Evolutionary conservation across 1,140 invertebrate species (phyloP).

Genomic region (Trigoniulus corallinus): DNA sequence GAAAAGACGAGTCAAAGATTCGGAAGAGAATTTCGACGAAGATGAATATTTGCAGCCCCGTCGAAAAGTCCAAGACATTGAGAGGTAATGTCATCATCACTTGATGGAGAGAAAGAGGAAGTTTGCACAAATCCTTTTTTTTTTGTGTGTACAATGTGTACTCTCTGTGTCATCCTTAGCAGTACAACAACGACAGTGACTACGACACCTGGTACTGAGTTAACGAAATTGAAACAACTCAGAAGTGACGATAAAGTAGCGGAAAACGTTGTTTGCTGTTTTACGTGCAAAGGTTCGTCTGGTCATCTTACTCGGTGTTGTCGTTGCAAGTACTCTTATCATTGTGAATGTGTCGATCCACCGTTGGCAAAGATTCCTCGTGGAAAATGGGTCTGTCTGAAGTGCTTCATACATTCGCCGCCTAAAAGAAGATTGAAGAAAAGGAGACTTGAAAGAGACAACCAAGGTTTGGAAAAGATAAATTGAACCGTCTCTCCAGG

Average conservation of each 20-base stretch:
- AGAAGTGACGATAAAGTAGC: too few species aligned
- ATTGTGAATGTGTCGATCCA: constrained; percentile 40
- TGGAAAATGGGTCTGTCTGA: constrained; percentile 38
- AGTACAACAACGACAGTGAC: background rate
- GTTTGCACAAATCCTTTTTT: too few species aligned
- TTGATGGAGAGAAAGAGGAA: too few species aligned
- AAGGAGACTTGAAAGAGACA: background rate
- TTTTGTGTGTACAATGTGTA: too few species aligned
- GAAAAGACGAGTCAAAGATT: constrained; percentile 7
- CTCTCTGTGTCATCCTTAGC: background rate
- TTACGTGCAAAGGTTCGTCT: constrained; percentile 26
- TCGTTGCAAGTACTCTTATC: constrained; percentile 34
- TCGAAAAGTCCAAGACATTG: too few species aligned
- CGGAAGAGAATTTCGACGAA: background rate
- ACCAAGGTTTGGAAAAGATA: background rate
- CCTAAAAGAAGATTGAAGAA: background rate
- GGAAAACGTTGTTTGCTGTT: constrained; percentile 25
- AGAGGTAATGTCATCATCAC: too few species aligned
- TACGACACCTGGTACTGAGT: too few species aligned
- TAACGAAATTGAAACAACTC: too few species aligned
- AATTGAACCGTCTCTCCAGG: background rate
- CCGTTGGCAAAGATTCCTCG: constrained; percentile 37
- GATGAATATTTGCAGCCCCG: too few species aligned
- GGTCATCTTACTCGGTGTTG: constrained; percentile 41
- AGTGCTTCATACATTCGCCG: constrained; percentile 23